Evolutionary conservation across 2,888 invertebrate species (phyloP).

Genomic region (Lamellibrachia columna): DNA sequence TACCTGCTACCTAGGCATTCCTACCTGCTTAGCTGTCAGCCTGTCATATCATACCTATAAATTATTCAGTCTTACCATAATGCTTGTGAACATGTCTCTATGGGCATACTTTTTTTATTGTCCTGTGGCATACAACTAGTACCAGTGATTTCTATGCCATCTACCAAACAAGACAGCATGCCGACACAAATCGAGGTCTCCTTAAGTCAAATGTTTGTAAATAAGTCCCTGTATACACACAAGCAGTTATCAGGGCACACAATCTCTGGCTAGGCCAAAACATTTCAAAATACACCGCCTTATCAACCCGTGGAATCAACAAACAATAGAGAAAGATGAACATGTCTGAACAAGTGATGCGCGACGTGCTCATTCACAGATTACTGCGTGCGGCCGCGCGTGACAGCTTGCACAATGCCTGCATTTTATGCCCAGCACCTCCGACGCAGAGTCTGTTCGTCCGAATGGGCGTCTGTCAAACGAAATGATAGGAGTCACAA

Average conservation of each 20-base stretch:
- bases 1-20: neutral
- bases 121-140: neutral
- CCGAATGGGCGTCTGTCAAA: neutral
- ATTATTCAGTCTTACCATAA: neutral
- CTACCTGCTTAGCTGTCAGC: neutral
- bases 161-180: neutral
- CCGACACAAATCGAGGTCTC: neutral
- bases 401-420: neutral
- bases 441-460: neutral
- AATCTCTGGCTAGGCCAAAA: neutral
- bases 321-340: neutral
- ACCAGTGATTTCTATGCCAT: neutral
- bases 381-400: neutral
- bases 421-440: neutral
- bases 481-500: neutral
- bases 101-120: neutral
- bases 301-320: conserved; percentile 11
- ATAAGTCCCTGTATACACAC: neutral
- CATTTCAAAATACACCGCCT: neutral
- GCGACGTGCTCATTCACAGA: neutral
- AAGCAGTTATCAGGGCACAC: neutral
- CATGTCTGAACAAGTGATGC: neutral
- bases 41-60: neutral
- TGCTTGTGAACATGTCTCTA: neutral
- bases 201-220: neutral